Conservation (phyloP, 2,888 invertebrate genomes). For the Pseudococcus viburni region DNA sequence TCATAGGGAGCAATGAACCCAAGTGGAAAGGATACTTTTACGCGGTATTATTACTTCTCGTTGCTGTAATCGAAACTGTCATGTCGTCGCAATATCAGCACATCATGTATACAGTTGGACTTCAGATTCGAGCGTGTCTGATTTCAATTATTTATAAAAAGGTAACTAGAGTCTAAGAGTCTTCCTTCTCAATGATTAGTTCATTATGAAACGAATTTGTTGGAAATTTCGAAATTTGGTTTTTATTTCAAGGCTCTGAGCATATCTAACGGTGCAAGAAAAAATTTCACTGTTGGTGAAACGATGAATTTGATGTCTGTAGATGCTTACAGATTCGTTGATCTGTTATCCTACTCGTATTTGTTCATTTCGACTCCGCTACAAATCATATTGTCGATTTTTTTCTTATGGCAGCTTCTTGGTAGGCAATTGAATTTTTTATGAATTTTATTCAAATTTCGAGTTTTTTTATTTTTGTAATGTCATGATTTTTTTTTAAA, state of each 20-base stretch:
- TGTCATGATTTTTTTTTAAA: too few species aligned
- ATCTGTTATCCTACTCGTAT: conserved; percentile 72
- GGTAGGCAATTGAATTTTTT: conserved; percentile 68
- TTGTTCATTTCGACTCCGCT: conserved; percentile 74
- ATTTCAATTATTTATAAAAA: conserved; percentile 76
- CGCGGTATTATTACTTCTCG: conserved; percentile 74
- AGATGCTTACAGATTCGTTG: conserved; percentile 73
- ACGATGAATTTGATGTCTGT: conserved; percentile 74
- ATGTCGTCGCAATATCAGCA: conserved; percentile 75
- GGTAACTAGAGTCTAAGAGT: conserved; percentile 59
- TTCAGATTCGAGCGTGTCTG: conserved; percentile 74
- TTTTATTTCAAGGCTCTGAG: conserved; percentile 70
- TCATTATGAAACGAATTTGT: too few species aligned
- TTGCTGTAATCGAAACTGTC: conserved; percentile 74
- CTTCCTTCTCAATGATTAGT: too few species aligned
- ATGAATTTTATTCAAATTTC: too few species aligned
- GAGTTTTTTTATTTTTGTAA: too few species aligned
- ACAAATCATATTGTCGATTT: conserved; percentile 75
- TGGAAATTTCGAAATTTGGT: too few species aligned
- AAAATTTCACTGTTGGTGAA: conserved; percentile 73
- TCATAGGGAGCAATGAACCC: conserved; percentile 69
- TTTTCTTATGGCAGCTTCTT: conserved; percentile 73
- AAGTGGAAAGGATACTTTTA: conserved; percentile 77
- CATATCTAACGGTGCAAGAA: conserved; percentile 71
- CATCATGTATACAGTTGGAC: conserved; percentile 74